Evolutionary conservation across 23 tunicate genomes (phyloP), one percentile per base, ranked within the genome.

Genomic region (Styela clava): DNA sequence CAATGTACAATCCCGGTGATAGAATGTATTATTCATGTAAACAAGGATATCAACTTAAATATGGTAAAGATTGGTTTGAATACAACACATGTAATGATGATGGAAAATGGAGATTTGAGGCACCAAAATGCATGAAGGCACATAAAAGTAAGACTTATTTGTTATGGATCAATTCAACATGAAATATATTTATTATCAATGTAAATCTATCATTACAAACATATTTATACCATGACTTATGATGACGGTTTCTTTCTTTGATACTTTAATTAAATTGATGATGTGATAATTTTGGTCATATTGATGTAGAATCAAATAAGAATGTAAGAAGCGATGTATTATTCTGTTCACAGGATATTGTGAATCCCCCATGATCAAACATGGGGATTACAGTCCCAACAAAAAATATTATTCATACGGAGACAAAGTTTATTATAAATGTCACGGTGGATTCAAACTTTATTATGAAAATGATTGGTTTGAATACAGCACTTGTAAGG

Each of bases 361-460:
- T 31, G 78, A 31, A 16, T 28, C 78, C 19, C 78, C 78, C 16
- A 23, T 12, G 19, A 34, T 73, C 56, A 22, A 23, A 73, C 44
- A 73, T 35, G 78, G 78, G 18, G 16, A 16, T 19, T 34, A 23
- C 78, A 73, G 16, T n/a, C 30, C 61, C 9, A 18, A 24, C 36
- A 73, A 73, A 73, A 12, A 19, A 34, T 33, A 73, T 33, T 73
- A 73, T 33, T n/a, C 51, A 23, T 73, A 73, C 78, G 78, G 78
- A 28, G 78, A 73, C 18, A 73, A 73, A 34, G 44, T 73, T 35
- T 33, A 24, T 23, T 73, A 73, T 31, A 31, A 34, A 73, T 73
- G 78, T 31, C 52, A 73, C 16, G 61, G 27, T 35, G 36, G 44
- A 24, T 73, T n/a, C 78, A 27, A 73, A 35, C 78, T 73, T 1